Percentiles rank a stretch among this genome's conserved stretches.
Conservation (phyloP, 2,888 invertebrate species). For the Ectropis crepuscularia region DNA sequence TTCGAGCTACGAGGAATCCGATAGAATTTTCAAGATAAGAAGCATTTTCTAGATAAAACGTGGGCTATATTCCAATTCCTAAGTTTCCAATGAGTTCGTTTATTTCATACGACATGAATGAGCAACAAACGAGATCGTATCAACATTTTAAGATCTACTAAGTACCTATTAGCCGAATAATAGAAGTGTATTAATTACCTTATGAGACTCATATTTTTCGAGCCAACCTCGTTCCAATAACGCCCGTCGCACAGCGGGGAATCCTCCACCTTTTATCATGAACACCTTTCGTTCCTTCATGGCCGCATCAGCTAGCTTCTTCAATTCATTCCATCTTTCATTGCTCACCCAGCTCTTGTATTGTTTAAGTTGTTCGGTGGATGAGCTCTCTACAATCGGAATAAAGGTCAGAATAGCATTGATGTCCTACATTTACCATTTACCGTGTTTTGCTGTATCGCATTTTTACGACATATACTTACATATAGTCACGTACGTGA, state of each 20-base stretch:
- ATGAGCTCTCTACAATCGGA: constrained; percentile 43
- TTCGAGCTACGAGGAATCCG: too few species aligned
- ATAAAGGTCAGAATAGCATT: constrained; percentile 5
- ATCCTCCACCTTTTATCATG: constrained; percentile 89
- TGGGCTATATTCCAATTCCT: too few species aligned
- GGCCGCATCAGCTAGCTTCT: constrained; percentile 87
- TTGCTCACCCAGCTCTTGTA: constrained; percentile 85
- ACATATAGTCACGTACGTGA: constrained; percentile 9
- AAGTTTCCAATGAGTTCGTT: too few species aligned
- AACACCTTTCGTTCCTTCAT: constrained; percentile 87
- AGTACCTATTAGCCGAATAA: not conserved
- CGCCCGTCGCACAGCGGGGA: constrained; percentile 88
- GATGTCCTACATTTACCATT: not conserved
- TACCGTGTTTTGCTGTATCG: not conserved
- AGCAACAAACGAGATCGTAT: too few species aligned
- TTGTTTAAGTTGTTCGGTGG: constrained; percentile 75
- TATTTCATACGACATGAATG: too few species aligned
- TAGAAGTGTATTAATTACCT: constrained; percentile 54
- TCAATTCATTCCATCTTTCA: constrained; percentile 87
- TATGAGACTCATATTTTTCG: constrained; percentile 86
- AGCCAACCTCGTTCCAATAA: constrained; percentile 90
- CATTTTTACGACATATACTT: constrained; percentile 2
- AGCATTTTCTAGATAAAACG: too few species aligned
- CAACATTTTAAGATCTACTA: not conserved
- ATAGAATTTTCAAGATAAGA: too few species aligned